These are phyloP conservation scores for Pandemis cinnamomeana DNA, from an alignment of 2,888 invertebrate species.

Conservation along the genomic window DNA sequence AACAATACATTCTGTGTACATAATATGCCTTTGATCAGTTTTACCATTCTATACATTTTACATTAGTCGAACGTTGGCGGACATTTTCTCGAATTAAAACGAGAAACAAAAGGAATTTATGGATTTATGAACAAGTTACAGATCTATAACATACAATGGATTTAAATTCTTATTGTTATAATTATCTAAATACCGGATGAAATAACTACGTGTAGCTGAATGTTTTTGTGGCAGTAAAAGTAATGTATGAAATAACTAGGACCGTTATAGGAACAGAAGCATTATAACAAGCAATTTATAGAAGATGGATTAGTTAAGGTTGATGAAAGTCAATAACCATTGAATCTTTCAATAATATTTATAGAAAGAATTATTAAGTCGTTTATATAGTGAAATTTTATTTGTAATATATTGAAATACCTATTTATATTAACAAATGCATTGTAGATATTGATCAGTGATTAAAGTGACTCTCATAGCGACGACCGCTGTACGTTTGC, in stretches of 20 bases:
- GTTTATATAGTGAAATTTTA: slow-evolving; percentile 42
- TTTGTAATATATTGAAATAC: slow-evolving; percentile 39
- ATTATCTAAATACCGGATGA: neutral
- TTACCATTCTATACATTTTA: neutral
- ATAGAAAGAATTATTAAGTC: slow-evolving; percentile 41
- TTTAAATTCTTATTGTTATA: neutral
- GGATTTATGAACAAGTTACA: neutral
- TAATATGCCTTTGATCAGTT: no score
- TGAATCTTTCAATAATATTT: slow-evolving; percentile 42
- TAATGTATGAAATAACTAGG: slow-evolving; percentile 5
- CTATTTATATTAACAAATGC: slow-evolving; percentile 39
- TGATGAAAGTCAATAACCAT: slow-evolving; percentile 35
- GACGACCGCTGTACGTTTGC: slow-evolving; percentile 72
- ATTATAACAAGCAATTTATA: slow-evolving; percentile 21
- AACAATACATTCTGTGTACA: no score
- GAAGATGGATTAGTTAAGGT: slow-evolving; percentile 18
- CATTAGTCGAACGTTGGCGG: neutral
- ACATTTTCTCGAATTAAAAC: neutral
- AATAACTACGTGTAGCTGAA: slow-evolving; percentile 9
- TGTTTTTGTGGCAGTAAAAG: neutral
- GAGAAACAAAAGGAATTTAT: neutral
- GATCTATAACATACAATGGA: neutral
- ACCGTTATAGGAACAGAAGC: neutral
- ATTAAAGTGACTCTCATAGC: slow-evolving; percentile 67
- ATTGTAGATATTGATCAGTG: slow-evolving; percentile 50